Base-by-base conservation (phyloP, 2,113 vertebrate genomes). In the Marmota flaviventris region DNA sequence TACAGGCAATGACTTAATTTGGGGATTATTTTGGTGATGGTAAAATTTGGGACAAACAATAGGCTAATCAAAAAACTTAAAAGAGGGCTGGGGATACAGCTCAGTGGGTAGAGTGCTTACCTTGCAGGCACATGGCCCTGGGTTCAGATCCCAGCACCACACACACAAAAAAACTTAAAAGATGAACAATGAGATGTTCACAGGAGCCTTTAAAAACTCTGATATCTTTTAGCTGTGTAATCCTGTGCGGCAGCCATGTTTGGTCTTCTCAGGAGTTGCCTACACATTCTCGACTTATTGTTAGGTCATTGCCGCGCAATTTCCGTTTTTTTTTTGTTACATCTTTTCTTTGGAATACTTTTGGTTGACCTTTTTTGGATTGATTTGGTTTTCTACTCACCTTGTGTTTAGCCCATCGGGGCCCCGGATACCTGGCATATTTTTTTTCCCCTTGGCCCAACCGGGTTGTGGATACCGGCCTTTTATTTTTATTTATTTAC, bases 391-490 rank as follows among this genome's bases (percentile, higher is more conserved):
- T 45, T 45, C 45, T 45, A 9, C 45, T 45, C 45, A 45, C 45
- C 45, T 58, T 89, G 1, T 79, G 39, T 81, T 93, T 93, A 94
- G 89, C 89, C 83, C 92, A 94, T 89, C 83, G 92, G 92, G 97
- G 95, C 75, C 39, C 75, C 1, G 91, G 92, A 97, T 91, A 85
- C 51, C 37, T 72, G 89, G 8, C 25, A 7, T 13, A 8, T 29
- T 13, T 13, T 34, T 7, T 25, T 34, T 7, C 11, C 4, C 22
- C 6, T 77, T 48, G 48, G 91, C 79, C 93, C 91, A 96, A 37
- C 76, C 79, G 97, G 93, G 94, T 56, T 9, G 17, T 79, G 94
- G 96, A 95, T 98, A 96, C 91, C 89, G 94, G 93, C 58, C 2
- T 94, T 95, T 76, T 63, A 67, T 85, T 67, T 78, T 9, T 45